phyloP scores from a whole-genome alignment of 1,140 invertebrate genomes.

The Drosophila melanogaster region DNA sequence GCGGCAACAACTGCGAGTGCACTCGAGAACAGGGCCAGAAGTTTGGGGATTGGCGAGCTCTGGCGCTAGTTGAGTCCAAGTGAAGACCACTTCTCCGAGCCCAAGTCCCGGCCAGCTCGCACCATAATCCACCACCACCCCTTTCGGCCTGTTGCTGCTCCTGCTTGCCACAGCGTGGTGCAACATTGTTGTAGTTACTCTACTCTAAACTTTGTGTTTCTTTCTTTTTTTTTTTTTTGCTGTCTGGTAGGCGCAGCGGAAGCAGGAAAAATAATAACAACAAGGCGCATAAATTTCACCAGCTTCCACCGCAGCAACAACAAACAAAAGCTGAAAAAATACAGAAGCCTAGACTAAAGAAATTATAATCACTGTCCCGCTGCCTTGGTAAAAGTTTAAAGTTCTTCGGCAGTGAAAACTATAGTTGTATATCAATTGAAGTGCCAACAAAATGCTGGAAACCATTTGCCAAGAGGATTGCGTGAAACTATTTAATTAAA shows the following conservation, averaged over 20 bases:
- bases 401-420: neutral
- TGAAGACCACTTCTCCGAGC: conserved; percentile 41
- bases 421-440: neutral
- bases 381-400: conserved; percentile 16
- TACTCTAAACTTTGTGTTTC: conserved; percentile 23
- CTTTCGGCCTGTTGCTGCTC: conserved; percentile 68
- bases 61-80: conserved; percentile 60
- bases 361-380: conserved; percentile 51
- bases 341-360: conserved; percentile 52
- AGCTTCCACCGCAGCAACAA: conserved; percentile 43
- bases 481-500: neutral
- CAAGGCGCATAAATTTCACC: conserved; percentile 70
- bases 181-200: conserved; percentile 62
- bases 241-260: conserved; percentile 65
- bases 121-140: conserved; percentile 2
- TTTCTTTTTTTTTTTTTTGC: conserved; percentile 44
- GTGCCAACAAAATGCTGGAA: too few species aligned
- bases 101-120: conserved; percentile 34
- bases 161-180: conserved; percentile 60
- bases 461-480: neutral
- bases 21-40: conserved; percentile 60
- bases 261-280: conserved; percentile 74
- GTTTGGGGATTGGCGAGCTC: conserved; percentile 72
- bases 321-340: conserved; percentile 52
- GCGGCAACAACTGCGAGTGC: conserved; percentile 55